Base-by-base conservation (phyloP, 2,888 invertebrate genomes). In the Philaethria dido region DNA sequence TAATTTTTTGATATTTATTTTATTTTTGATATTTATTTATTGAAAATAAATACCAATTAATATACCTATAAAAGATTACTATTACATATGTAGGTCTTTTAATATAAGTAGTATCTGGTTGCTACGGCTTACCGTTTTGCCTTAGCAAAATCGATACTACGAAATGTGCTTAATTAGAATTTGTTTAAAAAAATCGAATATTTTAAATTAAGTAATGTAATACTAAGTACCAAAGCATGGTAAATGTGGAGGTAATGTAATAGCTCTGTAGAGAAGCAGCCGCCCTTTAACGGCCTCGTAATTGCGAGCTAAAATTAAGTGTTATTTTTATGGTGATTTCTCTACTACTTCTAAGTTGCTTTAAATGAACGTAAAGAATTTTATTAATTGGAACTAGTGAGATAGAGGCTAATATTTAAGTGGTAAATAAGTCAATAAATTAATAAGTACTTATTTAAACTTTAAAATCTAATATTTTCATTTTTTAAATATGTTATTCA, bases 271-370 rank as follows among this genome's bases (percentile, higher is more conserved):
- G 83, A 79, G 84, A 86, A 82, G 87, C 88, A 86, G 84, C 84
- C 84, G 84, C 89, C 89, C 88, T 88, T 90, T 91, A 89, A 92
- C 80, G 77, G 84, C 88, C 77, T 88, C 88, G 88, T 92, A 89
- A 92, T 91, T 87, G 91, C 87, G 85, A 87, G 80, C 89, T 90
- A 85, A 92, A 92, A 92, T 91, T 90, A 90, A 92, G 92, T 92
- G 92, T 91, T 91, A 91, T 91, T 92, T 92, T 92, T 92, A 92
- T 92, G 91, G 87, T 92, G 90, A 92, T 91, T 92, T 89, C 90
- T 84, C 86, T 86, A 89, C 89, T 85, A 87, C 89, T 91, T 90
- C 91, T 89, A 81, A 90, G 91, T 91, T 89, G 91, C 87, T 86
- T 88, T 88, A 88, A 90, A 89, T 87, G 87, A 84, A 87, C 87